Evolutionary conservation across 2,888 invertebrate species (phyloP).

Genomic region (Mellilla xanthometata): DNA sequence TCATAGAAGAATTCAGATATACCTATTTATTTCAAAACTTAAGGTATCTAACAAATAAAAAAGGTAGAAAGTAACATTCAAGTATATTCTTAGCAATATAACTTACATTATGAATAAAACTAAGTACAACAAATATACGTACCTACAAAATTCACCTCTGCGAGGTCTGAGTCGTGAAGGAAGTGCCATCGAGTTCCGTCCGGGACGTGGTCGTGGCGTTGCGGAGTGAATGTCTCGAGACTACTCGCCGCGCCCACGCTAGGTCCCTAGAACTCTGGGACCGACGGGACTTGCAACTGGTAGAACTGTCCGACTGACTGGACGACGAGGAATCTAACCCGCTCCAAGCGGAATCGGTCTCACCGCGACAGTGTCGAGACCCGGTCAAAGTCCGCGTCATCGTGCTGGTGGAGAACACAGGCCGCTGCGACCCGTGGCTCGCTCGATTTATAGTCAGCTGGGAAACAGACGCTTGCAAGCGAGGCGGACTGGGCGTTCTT

Average conservation of each 20-base stretch:
- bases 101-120: conserved; percentile 59
- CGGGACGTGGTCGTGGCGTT: conserved; percentile 37
- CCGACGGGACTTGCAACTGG: conserved; percentile 49
- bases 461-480: conserved; percentile 60
- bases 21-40: too few relatives aligned
- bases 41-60: not conserved
- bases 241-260: conserved; percentile 60
- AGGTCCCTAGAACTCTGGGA: conserved; percentile 52
- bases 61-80: not conserved
- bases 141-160: conserved; percentile 39
- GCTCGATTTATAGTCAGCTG: conserved; percentile 52
- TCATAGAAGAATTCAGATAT: too few relatives aligned
- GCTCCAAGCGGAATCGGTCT: conserved; percentile 50
- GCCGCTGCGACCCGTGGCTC: conserved; percentile 22
- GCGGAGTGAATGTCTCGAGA: conserved; percentile 42
- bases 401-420: conserved; percentile 53
- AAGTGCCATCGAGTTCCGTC: conserved; percentile 51
- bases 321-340: conserved; percentile 45
- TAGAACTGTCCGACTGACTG: conserved; percentile 44
- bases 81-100: conserved; percentile 54
- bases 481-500: conserved; percentile 55
- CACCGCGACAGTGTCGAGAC: conserved; percentile 30
- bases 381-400: conserved; percentile 44
- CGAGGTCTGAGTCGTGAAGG: conserved; percentile 50
- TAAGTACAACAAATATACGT: conserved; percentile 33